Base-by-base conservation (phyloP, 1,140 invertebrate genomes). In the Macrotrachela quadricornifera region DNA sequence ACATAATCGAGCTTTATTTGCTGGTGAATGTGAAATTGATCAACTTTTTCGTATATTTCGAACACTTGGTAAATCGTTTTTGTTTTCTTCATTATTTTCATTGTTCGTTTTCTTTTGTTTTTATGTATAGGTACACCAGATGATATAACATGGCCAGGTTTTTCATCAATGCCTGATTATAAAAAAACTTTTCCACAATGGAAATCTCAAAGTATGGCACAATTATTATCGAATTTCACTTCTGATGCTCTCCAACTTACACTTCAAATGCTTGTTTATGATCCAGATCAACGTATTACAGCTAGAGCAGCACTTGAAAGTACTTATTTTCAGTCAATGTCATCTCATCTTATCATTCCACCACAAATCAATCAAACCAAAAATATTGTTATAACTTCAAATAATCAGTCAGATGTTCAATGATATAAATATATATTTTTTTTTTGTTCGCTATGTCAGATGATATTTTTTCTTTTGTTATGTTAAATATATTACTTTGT, bases 21-120 rank as follows among this genome's bases (percentile, higher is more conserved):
- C 64, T 42, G 70, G 70, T 45, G 70, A 72, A 56, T 72, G 69
- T 30, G 70, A 72, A 57, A 72, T 72, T 54, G 87, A 94, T 71
- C 85, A 94, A 62, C 71, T 92, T 0, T 94, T 90, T 64, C 75
- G 83, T 58, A 90, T 91, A 65, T 91, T 91, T 64, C 40, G 36
- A 49, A 30, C 36, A 14, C 48, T 57, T 63, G 40, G 12, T 42
- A 14, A 69, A n/a, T 42, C 10, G 15, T 42, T 62, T 66, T 59
- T 68, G 70, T 47, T 59, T 42, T 2, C 56, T 57, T 6, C 71
- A 68, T 69, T 67, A 67, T 37, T 65, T 65, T 18, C 62, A 70
- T 9, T 62, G 63, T 14, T 13, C 14, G n/a, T 82, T 79, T n/a
- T n/a, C n/a, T 85, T 87, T 64, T 66, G 67, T 71, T 54, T 71